phyloP scores from a whole-genome alignment of 2,797 vertebrate species.

The Lagorchestes hirsutus region DNA sequence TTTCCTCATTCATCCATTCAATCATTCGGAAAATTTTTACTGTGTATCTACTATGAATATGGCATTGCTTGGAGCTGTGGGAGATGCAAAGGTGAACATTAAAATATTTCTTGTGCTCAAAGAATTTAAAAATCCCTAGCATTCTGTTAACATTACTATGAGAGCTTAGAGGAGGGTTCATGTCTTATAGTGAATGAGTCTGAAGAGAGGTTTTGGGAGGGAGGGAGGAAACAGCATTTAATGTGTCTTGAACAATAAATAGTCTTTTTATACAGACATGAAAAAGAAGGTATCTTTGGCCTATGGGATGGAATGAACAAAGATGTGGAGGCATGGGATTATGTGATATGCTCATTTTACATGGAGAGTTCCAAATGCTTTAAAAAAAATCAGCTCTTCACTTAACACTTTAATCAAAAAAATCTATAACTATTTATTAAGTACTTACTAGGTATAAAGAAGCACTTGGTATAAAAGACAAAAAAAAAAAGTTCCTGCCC shows the following conservation, averaged over 20 bases:
- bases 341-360: not conserved
- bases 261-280: not conserved
- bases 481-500: not conserved
- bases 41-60: not conserved
- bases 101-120: not conserved
- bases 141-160: too few species aligned
- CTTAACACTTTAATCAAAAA: not conserved
- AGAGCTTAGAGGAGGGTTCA: too few species aligned
- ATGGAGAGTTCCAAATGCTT: not conserved
- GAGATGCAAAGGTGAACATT: not conserved
- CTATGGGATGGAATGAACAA: not conserved
- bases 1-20: not conserved
- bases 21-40: not conserved
- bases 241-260: not conserved
- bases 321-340: not conserved
- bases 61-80: not conserved
- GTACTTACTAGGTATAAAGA: accelerated
- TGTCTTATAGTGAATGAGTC: too few species aligned
- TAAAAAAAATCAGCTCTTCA: not conserved
- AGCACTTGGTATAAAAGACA: not conserved
- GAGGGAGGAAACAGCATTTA: not conserved
- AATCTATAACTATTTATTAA: not conserved
- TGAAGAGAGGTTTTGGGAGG: not conserved
- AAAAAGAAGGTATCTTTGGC: not conserved
- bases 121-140: not conserved